Conservation (phyloP, 64 coral and sea anemone species). For the Montipora sp. region DNA sequence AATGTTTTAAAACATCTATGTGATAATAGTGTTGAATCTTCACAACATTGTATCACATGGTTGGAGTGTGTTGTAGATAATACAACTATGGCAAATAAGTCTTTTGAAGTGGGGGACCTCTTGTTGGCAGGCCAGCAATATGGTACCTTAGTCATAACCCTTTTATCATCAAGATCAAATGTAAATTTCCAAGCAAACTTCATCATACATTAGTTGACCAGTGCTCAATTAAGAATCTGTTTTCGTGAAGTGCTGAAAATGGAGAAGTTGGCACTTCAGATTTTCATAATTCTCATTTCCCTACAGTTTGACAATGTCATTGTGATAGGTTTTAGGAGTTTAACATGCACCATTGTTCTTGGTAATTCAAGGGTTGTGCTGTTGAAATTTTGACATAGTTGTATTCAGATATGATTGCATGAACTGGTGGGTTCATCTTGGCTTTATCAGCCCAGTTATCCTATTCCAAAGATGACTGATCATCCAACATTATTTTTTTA, state of each 20-base stretch:
- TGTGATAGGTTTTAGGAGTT: too few species aligned
- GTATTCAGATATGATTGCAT: background rate
- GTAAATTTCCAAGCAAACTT: background rate
- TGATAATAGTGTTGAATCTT: too few species aligned
- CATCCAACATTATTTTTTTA: background rate
- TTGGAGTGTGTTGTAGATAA: too few species aligned
- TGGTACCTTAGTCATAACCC: background rate
- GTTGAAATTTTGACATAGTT: background rate
- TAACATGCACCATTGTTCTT: too few species aligned
- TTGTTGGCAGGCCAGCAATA: conserved; percentile 13
- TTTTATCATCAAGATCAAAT: background rate
- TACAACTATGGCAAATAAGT: too few species aligned
- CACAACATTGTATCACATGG: too few species aligned
- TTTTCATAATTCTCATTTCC: too few species aligned
- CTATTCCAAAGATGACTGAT: background rate
- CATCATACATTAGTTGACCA: too few species aligned
- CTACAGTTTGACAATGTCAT: too few species aligned
- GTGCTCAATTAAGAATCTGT: too few species aligned
- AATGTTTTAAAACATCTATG: too few species aligned
- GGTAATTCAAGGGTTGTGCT: background rate
- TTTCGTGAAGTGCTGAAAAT: too few species aligned
- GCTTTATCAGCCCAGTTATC: background rate
- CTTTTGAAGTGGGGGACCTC: background rate
- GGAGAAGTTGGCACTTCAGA: background rate
- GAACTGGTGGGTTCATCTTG: background rate